Evolutionary conservation across 2,888 invertebrate genomes (phyloP).

Genomic region (Cepaea hortensis): DNA sequence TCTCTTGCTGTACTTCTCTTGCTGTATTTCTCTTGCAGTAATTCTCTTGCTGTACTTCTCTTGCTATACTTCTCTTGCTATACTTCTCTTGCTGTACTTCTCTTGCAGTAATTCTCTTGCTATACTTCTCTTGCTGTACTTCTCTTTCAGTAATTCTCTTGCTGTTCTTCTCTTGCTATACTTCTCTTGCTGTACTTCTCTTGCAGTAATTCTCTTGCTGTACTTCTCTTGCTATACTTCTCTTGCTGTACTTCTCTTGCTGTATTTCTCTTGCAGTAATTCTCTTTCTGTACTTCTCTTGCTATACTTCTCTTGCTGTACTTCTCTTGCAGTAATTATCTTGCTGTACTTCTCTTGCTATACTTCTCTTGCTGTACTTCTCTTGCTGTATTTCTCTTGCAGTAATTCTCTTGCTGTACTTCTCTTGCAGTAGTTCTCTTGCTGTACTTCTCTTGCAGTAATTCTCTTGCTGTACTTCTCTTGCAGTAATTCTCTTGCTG

Average conservation of each 20-base stretch:
- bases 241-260: not conserved
- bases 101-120: not conserved
- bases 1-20: not conserved
- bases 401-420: not conserved
- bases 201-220: not conserved
- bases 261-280: not conserved
- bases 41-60: not conserved
- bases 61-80: no score
- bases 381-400: not conserved
- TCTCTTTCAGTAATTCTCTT: not conserved
- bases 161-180: not conserved
- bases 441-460: not conserved
- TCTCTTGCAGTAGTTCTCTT: not conserved
- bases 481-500: not conserved
- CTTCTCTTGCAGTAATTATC: not conserved
- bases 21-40: not conserved
- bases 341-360: no score
- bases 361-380: not conserved
- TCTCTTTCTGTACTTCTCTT: not conserved
- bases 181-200: not conserved
- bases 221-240: not conserved
- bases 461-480: not conserved
- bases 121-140: not conserved
- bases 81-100: not conserved
- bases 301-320: not conserved